Base-by-base conservation (phyloP, 2,888 invertebrate genomes). In the Perithous albicinctus region DNA sequence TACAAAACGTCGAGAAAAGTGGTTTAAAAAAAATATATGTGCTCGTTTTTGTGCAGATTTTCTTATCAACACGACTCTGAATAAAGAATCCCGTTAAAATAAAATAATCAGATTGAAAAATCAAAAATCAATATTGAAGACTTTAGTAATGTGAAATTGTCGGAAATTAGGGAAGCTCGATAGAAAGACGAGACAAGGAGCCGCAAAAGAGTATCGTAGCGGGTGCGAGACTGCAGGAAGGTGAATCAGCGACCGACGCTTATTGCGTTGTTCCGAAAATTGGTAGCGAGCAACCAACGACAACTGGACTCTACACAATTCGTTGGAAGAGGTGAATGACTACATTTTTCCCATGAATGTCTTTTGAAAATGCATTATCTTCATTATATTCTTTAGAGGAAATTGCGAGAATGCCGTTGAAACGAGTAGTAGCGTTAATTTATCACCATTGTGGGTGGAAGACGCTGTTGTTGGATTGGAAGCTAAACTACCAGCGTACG, bases 401-500 rank as follows among this genome's bases (percentile, higher is more conserved):
- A 87, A 91, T 61, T 87, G 88, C 7, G 85, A 89, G n/a, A 61
- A 79, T 23, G 87, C 87, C 2, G 85, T 91, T 35, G 89, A 91
- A 83, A 93, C 92, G 7, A 93, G 93, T 64, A 94, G 94, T 84
- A 95, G 94, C 83, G 94, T 94, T 0, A 94, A 94, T 26, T 88
- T 95, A 73, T 93, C 94, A 0, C 94, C 94, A 0, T 90, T 95
- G 56, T 93, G 94, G 70, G 94, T 96, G 64, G 95, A 95, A 84
- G 94, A 95, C 86, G 94, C 95, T 63, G 94, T 95, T 0, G 93
- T 96, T 84, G 94, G 95, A 67, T 89, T 96, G 82, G 93, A 95
- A 91, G 94, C 95, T 69, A 93, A 94, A 87, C 93, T 95, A 82
- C 97, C 97, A n/a, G 95, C 97, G 56, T 95, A 96, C 81, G 97